A percentile compares a stretch with the other conserved stretches of the same genome.
These are phyloP conservation scores for Sclerurus mexicanus DNA, from an alignment of 2,113 vertebrate genomes.

Conservation along the genomic window DNA sequence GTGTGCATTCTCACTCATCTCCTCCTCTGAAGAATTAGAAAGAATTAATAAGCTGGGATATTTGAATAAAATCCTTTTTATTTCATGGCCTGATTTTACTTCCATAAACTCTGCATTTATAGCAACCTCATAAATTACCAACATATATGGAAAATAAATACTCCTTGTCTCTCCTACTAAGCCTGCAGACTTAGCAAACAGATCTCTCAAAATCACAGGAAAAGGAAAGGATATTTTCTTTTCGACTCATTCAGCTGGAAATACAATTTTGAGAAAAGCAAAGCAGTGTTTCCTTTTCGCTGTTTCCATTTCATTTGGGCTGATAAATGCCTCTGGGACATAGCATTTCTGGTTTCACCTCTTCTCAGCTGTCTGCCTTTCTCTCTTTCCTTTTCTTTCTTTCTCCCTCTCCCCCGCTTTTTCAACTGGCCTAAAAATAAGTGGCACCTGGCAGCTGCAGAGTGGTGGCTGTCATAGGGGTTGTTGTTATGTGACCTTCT, in stretches of 20 bases:
- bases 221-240: slow-evolving; percentile 46
- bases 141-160: slow-evolving; percentile 47
- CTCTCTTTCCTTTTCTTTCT: background rate
- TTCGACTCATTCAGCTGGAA: slow-evolving; percentile 50
- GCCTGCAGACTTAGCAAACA: slow-evolving; percentile 49
- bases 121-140: slow-evolving; percentile 52
- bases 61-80: slow-evolving; percentile 56
- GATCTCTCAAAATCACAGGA: slow-evolving; percentile 52
- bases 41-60: slow-evolving; percentile 46
- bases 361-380: background rate
- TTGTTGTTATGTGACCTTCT: background rate
- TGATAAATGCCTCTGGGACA: slow-evolving; percentile 54
- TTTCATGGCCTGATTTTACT: slow-evolving; percentile 46
- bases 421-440: background rate
- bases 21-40: slow-evolving; percentile 56
- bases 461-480: background rate
- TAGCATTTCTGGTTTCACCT: slow-evolving; percentile 38
- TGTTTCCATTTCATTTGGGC: slow-evolving; percentile 60
- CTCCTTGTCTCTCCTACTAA: slow-evolving; percentile 23
- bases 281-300: slow-evolving; percentile 52
- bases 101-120: slow-evolving; percentile 46
- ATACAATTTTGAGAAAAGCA: slow-evolving; percentile 69
- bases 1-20: slow-evolving; percentile 12
- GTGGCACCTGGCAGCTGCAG: background rate
- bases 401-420: background rate